Evolutionary conservation across 2,797 vertebrate species (phyloP).

Genomic region (Glossophaga mutica): DNA sequence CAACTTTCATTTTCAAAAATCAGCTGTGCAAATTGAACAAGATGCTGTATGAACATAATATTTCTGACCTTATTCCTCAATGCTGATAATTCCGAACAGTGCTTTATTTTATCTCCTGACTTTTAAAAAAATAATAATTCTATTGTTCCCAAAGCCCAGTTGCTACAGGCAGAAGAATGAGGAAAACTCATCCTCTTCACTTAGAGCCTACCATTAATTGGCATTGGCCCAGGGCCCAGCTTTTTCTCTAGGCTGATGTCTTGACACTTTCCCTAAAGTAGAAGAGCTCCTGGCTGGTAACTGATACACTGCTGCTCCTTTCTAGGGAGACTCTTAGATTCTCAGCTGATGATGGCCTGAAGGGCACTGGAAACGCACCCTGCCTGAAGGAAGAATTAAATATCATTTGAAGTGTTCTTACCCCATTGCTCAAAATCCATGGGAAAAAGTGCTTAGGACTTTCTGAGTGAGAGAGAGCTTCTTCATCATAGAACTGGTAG

Average conservation of each 20-base stretch:
- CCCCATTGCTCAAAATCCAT: not conserved
- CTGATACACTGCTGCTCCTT: not conserved
- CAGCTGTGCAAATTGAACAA: not conserved
- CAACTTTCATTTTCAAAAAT: not conserved
- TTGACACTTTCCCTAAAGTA: not conserved
- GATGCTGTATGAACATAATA: not conserved
- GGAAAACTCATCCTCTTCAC: not conserved
- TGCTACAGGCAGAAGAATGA: not conserved
- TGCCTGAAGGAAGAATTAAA: not conserved
- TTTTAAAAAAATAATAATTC: not conserved
- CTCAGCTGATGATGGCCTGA: not conserved
- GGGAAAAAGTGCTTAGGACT: not conserved
- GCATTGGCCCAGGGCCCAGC: not conserved
- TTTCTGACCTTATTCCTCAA: constrained; percentile 28
- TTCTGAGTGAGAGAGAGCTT: not conserved
- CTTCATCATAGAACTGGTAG: not conserved
- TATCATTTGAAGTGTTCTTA: not conserved
- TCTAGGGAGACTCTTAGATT: not conserved
- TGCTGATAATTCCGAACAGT: not conserved
- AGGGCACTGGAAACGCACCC: not conserved
- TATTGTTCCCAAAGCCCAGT: constrained; percentile 21
- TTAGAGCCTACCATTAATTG: not conserved
- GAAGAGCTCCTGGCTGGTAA: not conserved
- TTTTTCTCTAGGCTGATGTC: not conserved
- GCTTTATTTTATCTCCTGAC: not conserved